Evolutionary conservation across 2,888 invertebrate species (phyloP), one percentile per base, ranked within the genome.

Genomic region (Smittia sp.): DNA sequence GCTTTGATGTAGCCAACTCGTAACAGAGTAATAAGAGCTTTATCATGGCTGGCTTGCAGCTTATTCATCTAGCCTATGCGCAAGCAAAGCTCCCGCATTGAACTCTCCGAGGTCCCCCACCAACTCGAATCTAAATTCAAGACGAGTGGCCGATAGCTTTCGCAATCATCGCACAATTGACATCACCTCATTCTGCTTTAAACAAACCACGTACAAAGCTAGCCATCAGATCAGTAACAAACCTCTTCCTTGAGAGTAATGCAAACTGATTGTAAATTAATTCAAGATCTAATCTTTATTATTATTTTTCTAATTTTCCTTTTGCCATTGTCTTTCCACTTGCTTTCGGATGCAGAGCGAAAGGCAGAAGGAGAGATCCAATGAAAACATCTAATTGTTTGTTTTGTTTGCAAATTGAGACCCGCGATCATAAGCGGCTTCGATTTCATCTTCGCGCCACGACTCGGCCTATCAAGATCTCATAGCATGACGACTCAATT

Each of bases 401-500:
- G 46, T 46, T 46, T 46, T 46, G 46, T 46, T 46, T 46, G 46
- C 15, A 46, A 46, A 46, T 46, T 46, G 46, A 46, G 46, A 46
- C 58, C 3, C 18, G 7, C n/a, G 22, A 22, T 58, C 58, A 22
- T 58, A 22, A 58, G n/a, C 18, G 58, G 58, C 22, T 22, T 58
- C 58, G n/a, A 58, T 58, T 65, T 65, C 65, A 27, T 18, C 46
- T 46, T 68, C 46, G 20, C 41, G 68, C 24, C 9, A n/a, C n/a
- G n/a, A 27, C 65, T n/a, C 18, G 15, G 13, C 27, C 15, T 68
- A 68, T 68, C 68, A 68, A 68, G 68, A 68, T 68, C 46, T 68
- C 7, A 1, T n/a, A 68, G 38, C n/a, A 68, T 68, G 68, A 68
- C 68, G 46, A 41, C 39, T 68, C 68, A 68, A 68, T 68, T 68